These are phyloP conservation scores for Pachyseris speciosa DNA, from an alignment of 64 coral and sea anemone genomes.

Conservation along the genomic window DNA sequence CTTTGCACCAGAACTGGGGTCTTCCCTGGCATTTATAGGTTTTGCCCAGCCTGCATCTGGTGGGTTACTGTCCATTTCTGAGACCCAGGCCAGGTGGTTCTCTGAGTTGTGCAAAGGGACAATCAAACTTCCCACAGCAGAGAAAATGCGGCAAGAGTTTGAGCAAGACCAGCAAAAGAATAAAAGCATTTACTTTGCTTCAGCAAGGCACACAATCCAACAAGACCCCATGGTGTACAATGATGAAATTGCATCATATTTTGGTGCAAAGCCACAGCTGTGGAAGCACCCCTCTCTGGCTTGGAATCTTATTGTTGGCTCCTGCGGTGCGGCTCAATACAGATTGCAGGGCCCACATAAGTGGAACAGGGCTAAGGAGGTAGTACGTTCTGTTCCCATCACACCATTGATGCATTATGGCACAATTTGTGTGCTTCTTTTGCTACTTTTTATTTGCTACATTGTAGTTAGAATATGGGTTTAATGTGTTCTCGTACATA, in stretches of 20 bases:
- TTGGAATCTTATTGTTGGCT: constrained; percentile 72
- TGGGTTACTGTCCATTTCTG: constrained; percentile 72
- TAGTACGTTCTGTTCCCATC: constrained; percentile 61
- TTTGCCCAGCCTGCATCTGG: constrained; percentile 86
- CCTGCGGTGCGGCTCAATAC: constrained; percentile 79
- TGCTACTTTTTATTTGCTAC: neutral
- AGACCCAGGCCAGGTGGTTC: constrained; percentile 89
- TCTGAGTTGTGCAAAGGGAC: constrained; percentile 81
- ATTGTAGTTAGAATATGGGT: neutral
- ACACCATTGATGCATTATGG: constrained; percentile 89
- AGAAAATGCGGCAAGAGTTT: constrained; percentile 58
- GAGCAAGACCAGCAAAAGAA: constrained; percentile 36
- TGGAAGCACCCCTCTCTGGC: constrained; percentile 71
- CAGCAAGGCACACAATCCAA: constrained; percentile 79
- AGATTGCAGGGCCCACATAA: constrained; percentile 78
- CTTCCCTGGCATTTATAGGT: constrained; percentile 76
- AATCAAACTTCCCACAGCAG: constrained; percentile 56
- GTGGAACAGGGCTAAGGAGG: constrained; percentile 65
- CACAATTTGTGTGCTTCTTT: constrained; percentile 11
- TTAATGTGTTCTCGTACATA: neutral
- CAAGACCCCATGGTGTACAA: constrained; percentile 79
- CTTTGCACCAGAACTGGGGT: constrained; percentile 67
- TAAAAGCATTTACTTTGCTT: constrained; percentile 50
- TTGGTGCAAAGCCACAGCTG: constrained; percentile 85
- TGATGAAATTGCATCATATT: constrained; percentile 68